A percentile compares a stretch with the other conserved stretches of the same genome.
Conservation (phyloP, 2,113 vertebrate genomes). For the Muscicapa adusta region DNA sequence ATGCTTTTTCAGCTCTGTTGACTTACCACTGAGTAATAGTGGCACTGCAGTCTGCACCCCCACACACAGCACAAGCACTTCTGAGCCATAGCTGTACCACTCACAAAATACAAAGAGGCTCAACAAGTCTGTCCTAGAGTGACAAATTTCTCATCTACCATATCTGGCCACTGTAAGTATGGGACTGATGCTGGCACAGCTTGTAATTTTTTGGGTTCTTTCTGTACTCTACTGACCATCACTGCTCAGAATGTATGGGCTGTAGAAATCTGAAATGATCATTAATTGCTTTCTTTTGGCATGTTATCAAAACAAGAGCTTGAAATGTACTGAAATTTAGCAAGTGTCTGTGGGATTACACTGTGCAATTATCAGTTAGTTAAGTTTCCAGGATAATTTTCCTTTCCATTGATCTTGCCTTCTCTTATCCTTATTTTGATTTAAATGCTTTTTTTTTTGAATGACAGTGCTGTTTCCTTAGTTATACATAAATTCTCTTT, state of each 20-base stretch:
- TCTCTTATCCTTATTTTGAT: conserved; percentile 61
- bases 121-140: background rate
- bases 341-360: background rate
- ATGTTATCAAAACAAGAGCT: background rate
- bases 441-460: conserved; percentile 42
- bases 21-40: conserved; percentile 53
- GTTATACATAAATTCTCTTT: conserved; percentile 33
- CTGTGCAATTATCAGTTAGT: background rate
- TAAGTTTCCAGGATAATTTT: conserved; percentile 52
- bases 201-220: background rate
- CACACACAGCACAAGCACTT: background rate
- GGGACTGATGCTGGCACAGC: background rate
- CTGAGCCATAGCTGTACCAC: background rate
- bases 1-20: conserved; percentile 55
- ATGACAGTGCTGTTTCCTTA: conserved; percentile 52
- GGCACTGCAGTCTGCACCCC: background rate
- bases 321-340: background rate
- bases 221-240: background rate
- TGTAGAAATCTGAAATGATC: background rate
- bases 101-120: background rate
- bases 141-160: background rate
- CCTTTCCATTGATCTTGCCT: conserved; percentile 50
- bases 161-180: background rate
- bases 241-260: background rate
- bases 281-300: background rate